Percentiles rank a stretch among this genome's conserved stretches.
These are phyloP conservation scores for Indicator maculatus DNA, from an alignment of 2,113 vertebrate species.

Conservation along the genomic window DNA sequence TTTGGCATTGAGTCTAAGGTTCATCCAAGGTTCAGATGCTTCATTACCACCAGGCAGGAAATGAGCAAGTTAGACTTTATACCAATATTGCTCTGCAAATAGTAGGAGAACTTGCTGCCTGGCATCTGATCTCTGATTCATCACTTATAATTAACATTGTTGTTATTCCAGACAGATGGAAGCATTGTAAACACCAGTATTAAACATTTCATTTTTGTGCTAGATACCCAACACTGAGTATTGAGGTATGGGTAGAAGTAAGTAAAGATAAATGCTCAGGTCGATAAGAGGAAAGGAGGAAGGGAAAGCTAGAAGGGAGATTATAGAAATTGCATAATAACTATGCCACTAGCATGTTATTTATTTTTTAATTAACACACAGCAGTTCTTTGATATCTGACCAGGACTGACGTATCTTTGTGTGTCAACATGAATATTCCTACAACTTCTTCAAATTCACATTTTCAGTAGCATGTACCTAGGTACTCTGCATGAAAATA, in stretches of 20 bases:
- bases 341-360: neutral
- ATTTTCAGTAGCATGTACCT: neutral
- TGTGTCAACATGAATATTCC: neutral
- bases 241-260: neutral
- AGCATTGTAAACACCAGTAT: neutral
- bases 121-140: slow-evolving; percentile 38
- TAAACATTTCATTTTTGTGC: neutral
- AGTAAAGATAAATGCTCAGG: neutral
- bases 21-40: slow-evolving; percentile 52
- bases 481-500: neutral
- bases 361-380: neutral
- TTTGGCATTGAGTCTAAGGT: neutral
- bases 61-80: slow-evolving; percentile 45
- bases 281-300: neutral
- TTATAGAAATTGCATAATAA: neutral
- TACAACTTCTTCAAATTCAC: neutral
- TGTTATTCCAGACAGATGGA: neutral
- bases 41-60: slow-evolving; percentile 51
- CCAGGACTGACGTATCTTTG: neutral
- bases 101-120: slow-evolving; percentile 54
- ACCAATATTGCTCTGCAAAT: slow-evolving; percentile 15
- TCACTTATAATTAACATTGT: neutral
- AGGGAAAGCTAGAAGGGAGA: neutral
- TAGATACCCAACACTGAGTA: neutral
- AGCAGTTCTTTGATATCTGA: neutral